These are phyloP conservation scores for Heteractis magnifica DNA, from an alignment of 92 coral and sea anemone species.

Conservation along the genomic window DNA sequence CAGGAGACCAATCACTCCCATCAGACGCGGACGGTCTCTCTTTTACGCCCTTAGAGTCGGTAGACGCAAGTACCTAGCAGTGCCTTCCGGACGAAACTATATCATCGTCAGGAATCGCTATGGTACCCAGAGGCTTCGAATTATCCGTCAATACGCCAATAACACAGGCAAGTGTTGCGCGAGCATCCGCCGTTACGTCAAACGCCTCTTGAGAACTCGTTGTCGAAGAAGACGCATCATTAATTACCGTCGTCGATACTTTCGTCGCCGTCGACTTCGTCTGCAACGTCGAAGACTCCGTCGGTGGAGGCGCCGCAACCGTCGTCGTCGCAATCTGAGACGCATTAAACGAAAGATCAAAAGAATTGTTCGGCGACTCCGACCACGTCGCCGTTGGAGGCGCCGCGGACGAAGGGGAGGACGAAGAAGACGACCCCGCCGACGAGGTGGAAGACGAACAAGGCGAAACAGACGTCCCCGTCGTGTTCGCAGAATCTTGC, in stretches of 20 bases:
- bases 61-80: neutral
- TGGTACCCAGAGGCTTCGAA: conserved; percentile 10
- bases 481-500: too few relatives aligned
- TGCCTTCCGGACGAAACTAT: conserved; percentile 13
- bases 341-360: neutral
- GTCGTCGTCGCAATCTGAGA: neutral
- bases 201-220: conserved; percentile 16
- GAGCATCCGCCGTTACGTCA: conserved; percentile 31
- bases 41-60: conserved; percentile 12
- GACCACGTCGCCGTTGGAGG: conserved; percentile 20
- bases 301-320: conserved; percentile 15
- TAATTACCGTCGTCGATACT: neutral
- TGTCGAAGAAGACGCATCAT: conserved; percentile 3
- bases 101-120: conserved; percentile 6
- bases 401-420: conserved; percentile 2
- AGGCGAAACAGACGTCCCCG: neutral
- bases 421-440: neutral
- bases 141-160: neutral
- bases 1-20: conserved; percentile 11
- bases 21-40: conserved; percentile 8
- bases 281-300: neutral
- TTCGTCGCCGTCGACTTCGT: conserved; percentile 19
- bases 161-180: conserved; percentile 21
- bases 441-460: neutral
- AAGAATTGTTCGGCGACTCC: neutral